Percentiles rank a stretch among this genome's conserved stretches.
Evolutionary conservation across 2,797 vertebrate genomes (phyloP).

Genomic region (Champsocephalus gunnari): DNA sequence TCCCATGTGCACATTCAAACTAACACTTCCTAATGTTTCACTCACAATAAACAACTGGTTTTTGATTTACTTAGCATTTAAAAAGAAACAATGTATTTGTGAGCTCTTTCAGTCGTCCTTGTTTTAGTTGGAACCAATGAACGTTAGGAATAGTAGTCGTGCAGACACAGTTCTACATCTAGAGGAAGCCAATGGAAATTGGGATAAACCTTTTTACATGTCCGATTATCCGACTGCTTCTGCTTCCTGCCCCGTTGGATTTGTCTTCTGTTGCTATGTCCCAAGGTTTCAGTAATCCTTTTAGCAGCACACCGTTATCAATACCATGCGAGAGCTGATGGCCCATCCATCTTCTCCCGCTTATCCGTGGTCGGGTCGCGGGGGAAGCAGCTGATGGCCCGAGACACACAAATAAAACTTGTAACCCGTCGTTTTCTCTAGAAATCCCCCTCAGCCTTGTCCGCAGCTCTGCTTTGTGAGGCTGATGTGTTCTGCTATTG

Average conservation of each 20-base stretch:
- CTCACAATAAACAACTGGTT: no score
- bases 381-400: neutral
- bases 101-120: no score
- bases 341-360: neutral
- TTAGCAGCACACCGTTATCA: neutral
- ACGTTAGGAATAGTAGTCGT: neutral
- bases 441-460: neutral
- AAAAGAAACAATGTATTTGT: no score
- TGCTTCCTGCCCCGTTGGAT: neutral
- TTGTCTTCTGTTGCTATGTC: neutral
- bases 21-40: neutral
- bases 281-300: neutral
- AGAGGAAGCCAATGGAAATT: neutral
- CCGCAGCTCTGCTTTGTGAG: neutral
- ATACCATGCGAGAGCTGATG: neutral
- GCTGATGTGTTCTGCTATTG: conserved; percentile 1
- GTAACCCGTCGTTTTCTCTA: neutral
- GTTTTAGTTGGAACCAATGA: neutral
- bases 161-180: neutral
- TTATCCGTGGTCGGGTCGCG: no score
- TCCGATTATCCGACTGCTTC: neutral
- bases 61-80: no score
- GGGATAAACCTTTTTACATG: neutral
- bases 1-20: neutral
- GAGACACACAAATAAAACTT: neutral